Evolutionary conservation across 2,797 vertebrate genomes (phyloP).

Genomic region (Pipistrellus kuhlii): DNA sequence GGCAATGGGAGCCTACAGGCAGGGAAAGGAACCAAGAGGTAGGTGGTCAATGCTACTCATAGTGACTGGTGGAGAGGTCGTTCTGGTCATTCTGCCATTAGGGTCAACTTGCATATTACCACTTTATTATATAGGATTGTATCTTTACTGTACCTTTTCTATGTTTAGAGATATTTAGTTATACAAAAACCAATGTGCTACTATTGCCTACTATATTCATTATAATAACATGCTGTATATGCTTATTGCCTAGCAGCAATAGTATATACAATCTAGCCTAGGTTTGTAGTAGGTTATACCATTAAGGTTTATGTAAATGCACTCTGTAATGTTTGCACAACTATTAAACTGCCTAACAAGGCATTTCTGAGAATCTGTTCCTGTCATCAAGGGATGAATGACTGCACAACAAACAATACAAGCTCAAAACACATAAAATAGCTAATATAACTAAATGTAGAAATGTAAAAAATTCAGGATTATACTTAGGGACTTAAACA

Average conservation of each 20-base stretch:
- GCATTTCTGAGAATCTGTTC: neutral
- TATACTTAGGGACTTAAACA: neutral
- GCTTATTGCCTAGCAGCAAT: neutral
- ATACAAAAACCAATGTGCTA: neutral
- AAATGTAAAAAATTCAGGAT: constrained; percentile 15
- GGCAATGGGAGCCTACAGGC: too few species aligned
- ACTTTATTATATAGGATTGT: neutral
- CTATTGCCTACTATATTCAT: neutral
- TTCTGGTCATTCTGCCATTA: too few species aligned
- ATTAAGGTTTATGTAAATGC: neutral
- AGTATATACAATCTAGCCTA: neutral
- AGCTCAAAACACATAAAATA: neutral
- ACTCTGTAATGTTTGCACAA: neutral
- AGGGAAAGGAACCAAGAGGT: too few species aligned
- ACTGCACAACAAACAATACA: neutral
- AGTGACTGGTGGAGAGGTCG: too few species aligned
- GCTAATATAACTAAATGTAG: neutral
- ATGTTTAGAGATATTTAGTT: neutral
- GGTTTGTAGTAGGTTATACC: neutral
- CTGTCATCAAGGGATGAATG: neutral
- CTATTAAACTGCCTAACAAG: neutral
- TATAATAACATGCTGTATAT: neutral
- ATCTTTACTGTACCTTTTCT: neutral
- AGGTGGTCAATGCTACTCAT: too few species aligned
- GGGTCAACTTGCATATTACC: too few species aligned